Evolutionary conservation across 2,888 invertebrate genomes (phyloP).

Genomic region (Aspidapion aeneum): DNA sequence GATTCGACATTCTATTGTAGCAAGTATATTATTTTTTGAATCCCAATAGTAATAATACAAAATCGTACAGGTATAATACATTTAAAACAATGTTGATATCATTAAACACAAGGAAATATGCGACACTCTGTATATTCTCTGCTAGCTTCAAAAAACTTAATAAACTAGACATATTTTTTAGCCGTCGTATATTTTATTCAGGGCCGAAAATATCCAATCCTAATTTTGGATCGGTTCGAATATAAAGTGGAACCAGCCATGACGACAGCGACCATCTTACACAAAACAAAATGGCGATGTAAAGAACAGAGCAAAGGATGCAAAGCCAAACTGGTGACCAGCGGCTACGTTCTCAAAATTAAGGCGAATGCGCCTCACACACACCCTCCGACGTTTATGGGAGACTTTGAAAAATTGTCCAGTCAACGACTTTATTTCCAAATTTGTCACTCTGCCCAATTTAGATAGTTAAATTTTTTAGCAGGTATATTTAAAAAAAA

Average conservation of each 20-base stretch:
- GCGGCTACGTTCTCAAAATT: not conserved
- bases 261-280: too few species aligned
- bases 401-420: not conserved
- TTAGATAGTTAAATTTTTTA: not conserved
- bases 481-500: too few species aligned
- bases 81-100: too few species aligned
- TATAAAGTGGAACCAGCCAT: not conserved
- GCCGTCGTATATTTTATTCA: slow-evolving; percentile 6
- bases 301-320: not conserved
- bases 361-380: not conserved
- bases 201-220: slow-evolving; percentile 3
- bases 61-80: too few species aligned
- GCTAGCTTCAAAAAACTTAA: too few species aligned
- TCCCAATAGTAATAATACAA: too few species aligned
- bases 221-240: slow-evolving; percentile 5
- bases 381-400: slow-evolving; percentile 4
- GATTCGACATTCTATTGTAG: too few species aligned
- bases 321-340: slow-evolving; percentile 1
- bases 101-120: too few species aligned
- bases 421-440: too few species aligned
- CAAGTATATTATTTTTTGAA: too few species aligned
- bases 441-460: not conserved
- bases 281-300: slow-evolving; percentile 7
- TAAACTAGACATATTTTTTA: too few species aligned
- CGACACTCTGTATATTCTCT: too few species aligned